Conservation (phyloP, 2,113 vertebrate species). For the Channa maculata region DNA sequence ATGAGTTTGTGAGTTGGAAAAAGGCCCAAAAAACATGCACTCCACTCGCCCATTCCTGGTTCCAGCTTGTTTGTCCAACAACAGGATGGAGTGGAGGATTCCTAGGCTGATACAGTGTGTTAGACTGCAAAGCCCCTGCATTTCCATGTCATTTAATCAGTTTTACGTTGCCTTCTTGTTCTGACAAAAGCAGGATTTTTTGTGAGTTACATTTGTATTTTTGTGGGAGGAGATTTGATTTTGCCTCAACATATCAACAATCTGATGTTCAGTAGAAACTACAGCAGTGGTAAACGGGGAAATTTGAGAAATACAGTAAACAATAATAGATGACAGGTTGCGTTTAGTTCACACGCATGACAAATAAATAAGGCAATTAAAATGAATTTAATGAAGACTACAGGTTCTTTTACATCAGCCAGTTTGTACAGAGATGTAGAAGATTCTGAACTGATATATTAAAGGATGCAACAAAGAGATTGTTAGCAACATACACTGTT, state of each 20-base stretch:
- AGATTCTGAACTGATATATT: too few relatives aligned
- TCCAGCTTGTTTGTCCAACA: conserved; percentile 25
- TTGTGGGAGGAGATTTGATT: neutral
- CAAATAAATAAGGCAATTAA: too few relatives aligned
- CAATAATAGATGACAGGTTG: too few relatives aligned
- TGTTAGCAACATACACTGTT: too few relatives aligned
- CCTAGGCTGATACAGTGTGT: neutral
- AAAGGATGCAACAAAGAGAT: too few relatives aligned
- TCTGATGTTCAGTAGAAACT: neutral
- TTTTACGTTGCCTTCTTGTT: conserved; percentile 2
- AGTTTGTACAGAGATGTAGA: too few relatives aligned
- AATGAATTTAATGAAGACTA: too few relatives aligned
- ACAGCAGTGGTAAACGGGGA: too few relatives aligned
- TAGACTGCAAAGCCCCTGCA: neutral
- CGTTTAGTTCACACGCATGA: too few relatives aligned
- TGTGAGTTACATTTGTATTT: too few relatives aligned
- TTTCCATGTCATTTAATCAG: conserved; percentile 22
- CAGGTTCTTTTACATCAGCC: too few relatives aligned
- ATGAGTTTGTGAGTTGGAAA: conserved; percentile 22
- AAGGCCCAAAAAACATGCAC: conserved; percentile 24
- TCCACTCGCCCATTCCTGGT: conserved; percentile 25
- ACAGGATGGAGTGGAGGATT: conserved; percentile 8
- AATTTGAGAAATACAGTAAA: too few relatives aligned
- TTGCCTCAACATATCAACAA: neutral
- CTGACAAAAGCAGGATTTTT: neutral